These are phyloP conservation scores for Tragelaphus buxtoni DNA, from an alignment of 2,113 vertebrate species.

Conservation along the genomic window DNA sequence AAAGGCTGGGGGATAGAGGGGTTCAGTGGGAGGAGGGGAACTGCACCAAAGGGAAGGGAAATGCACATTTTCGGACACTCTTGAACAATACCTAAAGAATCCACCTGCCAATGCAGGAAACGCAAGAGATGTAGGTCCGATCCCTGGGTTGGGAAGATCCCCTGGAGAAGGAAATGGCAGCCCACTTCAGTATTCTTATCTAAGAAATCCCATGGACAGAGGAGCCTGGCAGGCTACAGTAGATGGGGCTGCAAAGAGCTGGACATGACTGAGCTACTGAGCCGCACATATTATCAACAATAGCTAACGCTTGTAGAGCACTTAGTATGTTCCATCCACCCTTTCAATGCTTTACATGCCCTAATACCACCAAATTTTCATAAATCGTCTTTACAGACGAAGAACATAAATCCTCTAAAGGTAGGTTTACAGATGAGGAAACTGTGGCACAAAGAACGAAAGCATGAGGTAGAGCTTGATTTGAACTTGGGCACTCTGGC, in stretches of 20 bases:
- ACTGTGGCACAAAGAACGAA: not conserved
- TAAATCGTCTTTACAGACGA: not conserved
- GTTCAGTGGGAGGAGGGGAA: too few species aligned
- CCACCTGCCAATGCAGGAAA: not conserved
- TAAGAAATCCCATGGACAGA: not conserved
- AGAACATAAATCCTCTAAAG: not conserved
- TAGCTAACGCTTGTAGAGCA: not conserved
- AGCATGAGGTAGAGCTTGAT: not conserved
- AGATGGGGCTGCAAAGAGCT: not conserved
- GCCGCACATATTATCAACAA: not conserved
- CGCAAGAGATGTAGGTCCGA: not conserved
- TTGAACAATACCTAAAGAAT: not conserved
- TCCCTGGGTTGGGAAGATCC: not conserved
- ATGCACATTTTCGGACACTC: not conserved
- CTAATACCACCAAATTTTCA: not conserved
- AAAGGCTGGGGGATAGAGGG: not conserved
- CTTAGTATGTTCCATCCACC: not conserved
- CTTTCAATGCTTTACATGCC: not conserved
- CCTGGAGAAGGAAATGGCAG: not conserved
- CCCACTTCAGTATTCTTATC: not conserved
- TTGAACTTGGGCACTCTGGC: not conserved
- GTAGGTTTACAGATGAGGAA: not conserved
- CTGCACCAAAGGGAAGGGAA: not conserved
- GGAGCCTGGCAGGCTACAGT: not conserved
- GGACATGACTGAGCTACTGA: not conserved